Evolutionary conservation across 2,888 invertebrate species (phyloP).

Genomic region (Drosophila lacicola): DNA sequence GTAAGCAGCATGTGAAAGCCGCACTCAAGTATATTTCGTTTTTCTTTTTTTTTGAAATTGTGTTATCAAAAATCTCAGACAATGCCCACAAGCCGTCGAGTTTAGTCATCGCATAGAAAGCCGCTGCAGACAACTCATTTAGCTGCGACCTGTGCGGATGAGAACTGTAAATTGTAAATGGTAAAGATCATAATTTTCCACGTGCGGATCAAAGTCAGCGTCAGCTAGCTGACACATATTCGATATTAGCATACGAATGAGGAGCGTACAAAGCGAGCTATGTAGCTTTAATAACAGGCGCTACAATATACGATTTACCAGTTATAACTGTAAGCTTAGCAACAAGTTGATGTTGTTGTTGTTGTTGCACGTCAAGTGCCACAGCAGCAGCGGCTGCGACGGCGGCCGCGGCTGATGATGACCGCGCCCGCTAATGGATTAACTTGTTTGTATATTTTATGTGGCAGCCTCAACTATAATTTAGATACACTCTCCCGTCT

Average conservation of each 20-base stretch:
- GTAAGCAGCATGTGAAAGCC: conserved; percentile 42
- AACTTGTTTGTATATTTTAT: conserved; percentile 76
- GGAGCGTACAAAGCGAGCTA: conserved; percentile 49
- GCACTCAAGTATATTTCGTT: conserved; percentile 8
- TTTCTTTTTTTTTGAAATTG: conserved; percentile 33
- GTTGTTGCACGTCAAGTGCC: conserved; percentile 18
- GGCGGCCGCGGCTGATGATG: conserved; percentile 1
- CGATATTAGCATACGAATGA: conserved; percentile 70
- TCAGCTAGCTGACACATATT: conserved; percentile 64
- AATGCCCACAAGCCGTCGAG: conserved; percentile 36
- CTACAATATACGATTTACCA: conserved; percentile 60
- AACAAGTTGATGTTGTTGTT: conserved; percentile 3
- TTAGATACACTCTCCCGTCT: conserved; percentile 36
- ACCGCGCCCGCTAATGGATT: conserved; percentile 74
- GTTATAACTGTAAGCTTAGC: conserved; percentile 56
- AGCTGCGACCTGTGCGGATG: conserved; percentile 14
- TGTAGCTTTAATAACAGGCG: conserved; percentile 60
- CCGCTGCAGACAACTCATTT: conserved; percentile 58
- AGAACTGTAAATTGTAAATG: conserved; percentile 45
- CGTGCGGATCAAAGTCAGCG: conserved; percentile 34
- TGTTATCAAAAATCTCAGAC: conserved; percentile 67
- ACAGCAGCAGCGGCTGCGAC: not conserved
- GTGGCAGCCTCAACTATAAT: conserved; percentile 59
- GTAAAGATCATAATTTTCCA: conserved; percentile 64
- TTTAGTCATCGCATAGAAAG: conserved; percentile 54